Base-by-base conservation (phyloP, 2,888 invertebrate genomes). In the Deilephila elpenor region DNA sequence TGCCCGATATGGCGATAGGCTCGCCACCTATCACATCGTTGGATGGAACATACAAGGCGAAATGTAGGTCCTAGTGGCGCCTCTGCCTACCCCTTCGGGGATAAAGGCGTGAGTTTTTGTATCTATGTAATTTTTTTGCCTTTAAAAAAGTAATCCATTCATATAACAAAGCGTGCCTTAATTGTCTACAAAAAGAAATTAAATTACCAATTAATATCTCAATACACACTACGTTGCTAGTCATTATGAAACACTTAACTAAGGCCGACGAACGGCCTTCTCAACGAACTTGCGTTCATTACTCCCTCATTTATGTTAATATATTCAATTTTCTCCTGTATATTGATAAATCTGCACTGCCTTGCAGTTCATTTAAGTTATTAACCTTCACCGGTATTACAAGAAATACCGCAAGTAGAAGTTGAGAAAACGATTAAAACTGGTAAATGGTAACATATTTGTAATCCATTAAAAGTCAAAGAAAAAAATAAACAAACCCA, bases 281-380 rank as follows among this genome's bases (percentile, higher is more conserved):
- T 17, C 44, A 51, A 29, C 44, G 44, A 67, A 67, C 44, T 14
- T 11, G 51, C 67, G 67, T 5, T 67, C 64, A 51, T 44, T 51
- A 67, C 20, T 67, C 20, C 11, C 37, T 64, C 19, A 34, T 44
- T 64, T 25, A 29, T 20, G 20, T 64, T 64, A 51, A 67, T 67
- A 17, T 67, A 67, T 67, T 67, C 67, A 67, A 67, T 67, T 67
- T 67, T 67, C 67, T 67, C 67, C 17, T 6, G 25, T 51, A 7
- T 64, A 51, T 44, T 3, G 44, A 67, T 67, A 67, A 67, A 25
- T 67, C 67, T 51, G 7, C 25, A 20, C 64, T 14, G 37, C 64
- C 62, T 20, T 64, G 64, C 20, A 44, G 17, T 67, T 51, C 25
- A 51, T 67, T 51, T 0, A 25, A 67, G 37, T 44, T 25, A 29